Percentiles rank a stretch among this genome's conserved stretches.
These are phyloP conservation scores for Nasonia vitripennis DNA, from an alignment of 1,140 invertebrate genomes.

Conservation along the genomic window DNA sequence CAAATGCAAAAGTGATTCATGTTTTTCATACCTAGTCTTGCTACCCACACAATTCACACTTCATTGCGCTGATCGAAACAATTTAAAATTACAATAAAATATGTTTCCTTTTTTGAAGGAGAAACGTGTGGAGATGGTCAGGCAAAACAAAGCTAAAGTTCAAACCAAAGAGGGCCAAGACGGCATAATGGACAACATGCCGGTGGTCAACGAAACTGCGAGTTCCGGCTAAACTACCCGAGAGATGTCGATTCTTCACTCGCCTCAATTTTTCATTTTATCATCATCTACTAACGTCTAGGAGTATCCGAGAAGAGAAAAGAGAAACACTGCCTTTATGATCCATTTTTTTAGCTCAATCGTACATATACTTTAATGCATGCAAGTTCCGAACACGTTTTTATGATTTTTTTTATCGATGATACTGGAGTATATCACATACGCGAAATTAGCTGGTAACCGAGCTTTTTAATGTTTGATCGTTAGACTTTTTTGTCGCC, in stretches of 20 bases:
- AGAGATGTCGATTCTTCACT: background rate
- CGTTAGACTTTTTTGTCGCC: background rate
- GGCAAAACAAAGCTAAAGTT: constrained; percentile 86
- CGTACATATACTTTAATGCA: background rate
- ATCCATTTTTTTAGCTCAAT: constrained; percentile 14
- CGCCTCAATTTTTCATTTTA: constrained; percentile 2
- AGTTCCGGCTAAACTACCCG: constrained; percentile 77
- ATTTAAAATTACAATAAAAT: no score
- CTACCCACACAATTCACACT: no score
- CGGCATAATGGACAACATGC: constrained; percentile 58
- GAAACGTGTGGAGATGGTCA: constrained; percentile 87
- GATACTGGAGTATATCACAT: background rate
- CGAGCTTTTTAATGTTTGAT: background rate
- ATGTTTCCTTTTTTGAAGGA: constrained; percentile 79
- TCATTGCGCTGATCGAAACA: no score
- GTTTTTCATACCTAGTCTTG: no score
- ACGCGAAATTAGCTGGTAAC: background rate
- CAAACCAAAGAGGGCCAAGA: constrained; percentile 64
- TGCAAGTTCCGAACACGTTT: background rate
- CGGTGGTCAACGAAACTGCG: constrained; percentile 74
- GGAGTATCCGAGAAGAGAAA: constrained; percentile 19
- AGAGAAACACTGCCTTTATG: constrained; percentile 25
- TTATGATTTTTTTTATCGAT: background rate
- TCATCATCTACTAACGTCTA: constrained; percentile 40
- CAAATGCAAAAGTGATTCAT: no score